Base-by-base conservation (phyloP, 2,888 invertebrate species). In the Stegana nigrithorax region DNA sequence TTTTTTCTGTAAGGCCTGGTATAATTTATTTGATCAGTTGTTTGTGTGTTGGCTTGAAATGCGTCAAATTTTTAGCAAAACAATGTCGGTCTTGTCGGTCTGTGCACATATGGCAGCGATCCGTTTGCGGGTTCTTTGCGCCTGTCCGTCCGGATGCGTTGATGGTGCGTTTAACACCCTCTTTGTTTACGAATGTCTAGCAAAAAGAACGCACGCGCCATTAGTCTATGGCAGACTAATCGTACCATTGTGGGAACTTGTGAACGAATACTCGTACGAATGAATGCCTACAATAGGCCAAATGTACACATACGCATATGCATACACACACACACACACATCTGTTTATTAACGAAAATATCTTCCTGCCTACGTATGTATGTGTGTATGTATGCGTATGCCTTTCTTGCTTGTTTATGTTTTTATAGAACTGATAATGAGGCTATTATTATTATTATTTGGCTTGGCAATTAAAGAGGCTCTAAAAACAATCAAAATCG, bases 381-480 rank as follows among this genome's bases (percentile, higher is more conserved):
- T n/a, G n/a, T 12, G 5, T n/a, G n/a, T 4, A 21, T 45, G 8
- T 19, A 3, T 21, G 25, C 65, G 58, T 63, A 66, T 67, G 66
- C 64, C 70, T n/a, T n/a, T n/a, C n/a, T 68, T 72, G 61, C 25
- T 66, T 73, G 70, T 72, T 72, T 77, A 69, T 80, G 71, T 80
- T 75, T 80, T 80, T 79, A 77, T 77, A 73, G 77, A 75, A 75
- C 65, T 67, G 80, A 77, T 80, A 80, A 78, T 71, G 77, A 77
- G 69, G 67, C 66, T 74, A 70, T 80, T 77, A 73, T 80, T n/a
- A n/a, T n/a, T n/a, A n/a, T n/a, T n/a, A n/a, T n/a, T n/a, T n/a
- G n/a, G n/a, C n/a, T n/a, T 71, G 67, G 61, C 67, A 47, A 69
- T 62, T 62, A 61, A 71, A 66, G 68, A 69, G 71, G 68, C 72